Evolutionary conservation across 1,140 invertebrate genomes (phyloP), one percentile per base, ranked within the genome.

Genomic region (Adelges cooleyi): DNA sequence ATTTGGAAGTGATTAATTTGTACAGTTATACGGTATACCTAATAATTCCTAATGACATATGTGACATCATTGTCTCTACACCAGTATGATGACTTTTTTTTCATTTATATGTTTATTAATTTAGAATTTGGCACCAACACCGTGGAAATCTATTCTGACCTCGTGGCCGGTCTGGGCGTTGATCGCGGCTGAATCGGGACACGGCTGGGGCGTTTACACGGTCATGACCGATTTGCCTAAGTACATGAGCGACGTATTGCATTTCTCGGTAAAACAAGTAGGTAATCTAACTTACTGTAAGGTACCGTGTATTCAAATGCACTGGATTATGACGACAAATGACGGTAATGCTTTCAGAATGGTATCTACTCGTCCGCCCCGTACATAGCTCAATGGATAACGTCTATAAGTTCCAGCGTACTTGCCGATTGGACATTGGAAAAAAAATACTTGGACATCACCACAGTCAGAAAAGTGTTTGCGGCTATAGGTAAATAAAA

Each of bases 181-280:
- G 18, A 77, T 89, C 1, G 78, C 80, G 52, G 86, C 90, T 15
- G 77, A 83, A 72, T 75, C 89, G 68, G 85, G 86, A 13, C 86
- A 90, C 71, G 88, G 91, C 73, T 94, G 89, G 83, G 87, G 85
- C 1, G 87, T 89, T 71, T 90, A 89, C 70, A 91, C 87, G 4
- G 80, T 92, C 75, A 80, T 92, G 15, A 89, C 86, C 15, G 86
- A 91, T 70, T 78, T 95, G 11, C 90, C 92, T 0, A 86, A 86
- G 67, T 90, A 92, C 76, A 85, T 93, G 82, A 86, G 82, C 40
- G 82, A 84, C 67, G 85, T 92, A 1, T 77, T 93, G 11, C 81
- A 86, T 68, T 90, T 89, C 71, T 79, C 88, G 67, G 84, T 91
- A 40, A 77, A 84, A 71, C 74, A 80, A 69, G 84, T 86, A n/a